Conservation (phyloP, 2,113 vertebrate species). For the Phrynosoma blainvillii region DNA sequence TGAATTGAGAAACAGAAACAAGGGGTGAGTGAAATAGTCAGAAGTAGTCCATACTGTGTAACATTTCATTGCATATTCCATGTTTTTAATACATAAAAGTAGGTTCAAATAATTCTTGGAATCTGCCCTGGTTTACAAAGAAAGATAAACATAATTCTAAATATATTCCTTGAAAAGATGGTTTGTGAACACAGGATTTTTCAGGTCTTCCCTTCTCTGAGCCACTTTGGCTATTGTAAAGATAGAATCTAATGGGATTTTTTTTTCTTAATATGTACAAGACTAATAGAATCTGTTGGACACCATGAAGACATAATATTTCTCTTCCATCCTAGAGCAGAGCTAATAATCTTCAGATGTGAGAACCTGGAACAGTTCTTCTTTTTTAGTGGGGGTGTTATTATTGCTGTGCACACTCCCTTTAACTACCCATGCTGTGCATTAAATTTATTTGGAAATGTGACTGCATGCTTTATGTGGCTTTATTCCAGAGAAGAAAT, state of each 20-base stretch:
- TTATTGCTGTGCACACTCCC: background rate
- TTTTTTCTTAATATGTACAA: background rate
- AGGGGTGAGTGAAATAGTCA: no score
- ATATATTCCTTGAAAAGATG: no score
- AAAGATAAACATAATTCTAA: no score
- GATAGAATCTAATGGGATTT: background rate
- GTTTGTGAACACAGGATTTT: no score
- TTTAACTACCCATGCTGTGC: background rate
- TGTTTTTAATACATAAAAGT: background rate
- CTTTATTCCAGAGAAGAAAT: background rate
- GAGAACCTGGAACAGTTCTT: background rate
- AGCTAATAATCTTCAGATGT: slow-evolving; percentile 6
- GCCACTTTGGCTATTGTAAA: background rate
- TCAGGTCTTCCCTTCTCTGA: background rate
- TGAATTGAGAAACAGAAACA: no score
- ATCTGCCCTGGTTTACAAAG: no score
- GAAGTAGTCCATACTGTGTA: background rate
- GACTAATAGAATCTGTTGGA: background rate
- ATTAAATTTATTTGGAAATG: background rate
- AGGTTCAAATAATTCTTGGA: no score
- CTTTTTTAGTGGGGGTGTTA: background rate
- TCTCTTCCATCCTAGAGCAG: background rate
- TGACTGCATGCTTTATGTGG: background rate
- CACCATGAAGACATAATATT: background rate
- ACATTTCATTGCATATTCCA: background rate